These are phyloP conservation scores for Neopipo cinnamomea DNA, from an alignment of 2,113 vertebrate genomes.

Conservation along the genomic window DNA sequence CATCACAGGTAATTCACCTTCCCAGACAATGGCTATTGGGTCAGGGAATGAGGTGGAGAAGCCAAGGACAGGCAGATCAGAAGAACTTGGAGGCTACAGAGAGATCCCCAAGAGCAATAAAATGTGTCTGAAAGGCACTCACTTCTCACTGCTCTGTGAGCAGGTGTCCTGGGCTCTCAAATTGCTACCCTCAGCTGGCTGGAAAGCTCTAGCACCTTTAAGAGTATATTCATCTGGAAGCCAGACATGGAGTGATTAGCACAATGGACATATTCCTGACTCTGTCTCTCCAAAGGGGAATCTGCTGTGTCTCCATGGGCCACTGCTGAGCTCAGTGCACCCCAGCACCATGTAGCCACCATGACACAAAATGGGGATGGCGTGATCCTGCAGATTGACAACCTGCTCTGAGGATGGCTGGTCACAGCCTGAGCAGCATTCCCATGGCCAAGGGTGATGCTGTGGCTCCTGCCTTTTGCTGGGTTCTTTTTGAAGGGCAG, in stretches of 20 bases:
- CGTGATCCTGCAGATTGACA: background rate
- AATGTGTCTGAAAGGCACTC: background rate
- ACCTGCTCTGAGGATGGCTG: rapidly evolving
- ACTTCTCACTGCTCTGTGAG: slow-evolving; percentile 57
- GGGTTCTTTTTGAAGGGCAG: background rate
- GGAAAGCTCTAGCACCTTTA: background rate
- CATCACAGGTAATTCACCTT: background rate
- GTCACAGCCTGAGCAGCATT: background rate
- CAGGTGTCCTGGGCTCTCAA: background rate
- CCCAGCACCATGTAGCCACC: background rate
- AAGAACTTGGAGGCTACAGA: background rate
- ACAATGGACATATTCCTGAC: background rate
- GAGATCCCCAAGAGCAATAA: background rate
- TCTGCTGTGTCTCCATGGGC: background rate
- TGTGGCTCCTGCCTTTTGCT: background rate
- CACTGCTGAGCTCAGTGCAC: background rate
- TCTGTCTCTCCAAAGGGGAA: background rate
- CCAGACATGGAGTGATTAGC: background rate
- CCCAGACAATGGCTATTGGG: rapidly evolving
- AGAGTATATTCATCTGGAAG: background rate
- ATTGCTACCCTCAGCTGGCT: slow-evolving; percentile 6
- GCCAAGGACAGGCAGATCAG: background rate
- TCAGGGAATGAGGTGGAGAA: background rate
- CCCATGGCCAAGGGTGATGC: rapidly evolving
- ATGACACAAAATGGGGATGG: background rate